Evolutionary conservation across 2,113 vertebrate genomes (phyloP), one percentile per base, ranked within the genome.

Genomic region (Octodon degus): DNA sequence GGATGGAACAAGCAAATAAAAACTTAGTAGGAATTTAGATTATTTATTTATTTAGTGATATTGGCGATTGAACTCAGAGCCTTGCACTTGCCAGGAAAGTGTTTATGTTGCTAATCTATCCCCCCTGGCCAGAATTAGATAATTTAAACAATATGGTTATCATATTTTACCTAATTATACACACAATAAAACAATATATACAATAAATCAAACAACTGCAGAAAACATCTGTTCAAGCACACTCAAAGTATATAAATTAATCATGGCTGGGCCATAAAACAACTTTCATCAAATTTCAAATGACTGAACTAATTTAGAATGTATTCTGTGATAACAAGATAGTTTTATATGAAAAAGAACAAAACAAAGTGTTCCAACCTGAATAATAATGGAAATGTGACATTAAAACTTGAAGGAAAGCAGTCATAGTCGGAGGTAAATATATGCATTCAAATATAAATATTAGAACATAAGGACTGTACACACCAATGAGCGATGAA

Each of bases 201-300:
- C 63, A 67, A 10, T 63, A 50, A 63, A 86, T 62, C 32, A 63
- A 92, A 80, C 63, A 85, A 86, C 2, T 90, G 67, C 4, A 93
- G 47, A 32, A 88, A 89, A 89, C 10, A 27, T 96, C 62, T 82
- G 50, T 95, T 83, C 76, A 50, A 68, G 22, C 27, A 79, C 1
- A 53, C 20, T 53, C 50, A 50, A 17, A 68, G 37, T 74, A 72
- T 65, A 76, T 55, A 89, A 89, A 84, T n/a, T 93, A 53, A 55
- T 24, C 13, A 89, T 37, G 89, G 24, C 22, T 77, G n/a, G 13
- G 53, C 30, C 67, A 68, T 53, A 89, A 92, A 76, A 24, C 27
- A 92, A 68, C 30, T 63, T 86, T 93, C 37, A 90, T 53, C 25
- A 93, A 86, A 74, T 89, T 62, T 86, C n/a, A 67, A 67, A 67